Conservation (phyloP, 1,140 invertebrate species). For the Heliconius himera region DNA sequence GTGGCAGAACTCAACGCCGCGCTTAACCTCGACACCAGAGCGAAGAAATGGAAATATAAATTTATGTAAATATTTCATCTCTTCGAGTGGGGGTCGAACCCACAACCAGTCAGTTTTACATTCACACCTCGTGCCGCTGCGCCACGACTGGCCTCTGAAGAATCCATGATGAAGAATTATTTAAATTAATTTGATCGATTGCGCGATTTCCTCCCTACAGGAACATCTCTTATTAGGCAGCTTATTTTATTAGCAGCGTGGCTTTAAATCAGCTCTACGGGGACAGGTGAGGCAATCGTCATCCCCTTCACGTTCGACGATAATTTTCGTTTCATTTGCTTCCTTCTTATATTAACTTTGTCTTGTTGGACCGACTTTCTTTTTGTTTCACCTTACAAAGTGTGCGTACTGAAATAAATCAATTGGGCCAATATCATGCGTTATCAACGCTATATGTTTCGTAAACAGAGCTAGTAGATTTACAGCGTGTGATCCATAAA, state of each 20-base stretch:
- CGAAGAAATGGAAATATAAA: no score
- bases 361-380: neutral
- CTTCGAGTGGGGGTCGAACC: no score
- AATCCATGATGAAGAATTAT: neutral
- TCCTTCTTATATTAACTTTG: slow-evolving; percentile 27
- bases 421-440: slow-evolving; percentile 31
- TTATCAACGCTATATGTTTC: slow-evolving; percentile 44
- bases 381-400: slow-evolving; percentile 13
- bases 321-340: slow-evolving; percentile 54
- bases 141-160: no score
- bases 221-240: slow-evolving; percentile 58
- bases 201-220: slow-evolving; percentile 21
- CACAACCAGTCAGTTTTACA: no score
- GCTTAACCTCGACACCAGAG: no score
- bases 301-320: slow-evolving; percentile 53
- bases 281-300: slow-evolving; percentile 58
- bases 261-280: slow-evolving; percentile 58
- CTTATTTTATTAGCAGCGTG: slow-evolving; percentile 62
- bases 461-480: slow-evolving; percentile 62
- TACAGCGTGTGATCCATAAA: slow-evolving; percentile 73
- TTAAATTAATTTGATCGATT: neutral
- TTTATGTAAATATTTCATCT: no score
- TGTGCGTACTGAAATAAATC: slow-evolving; percentile 37
- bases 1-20: no score
- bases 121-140: no score